Evolutionary conservation across 2,113 vertebrate genomes (phyloP).

Genomic region (Eurystomus gularis): DNA sequence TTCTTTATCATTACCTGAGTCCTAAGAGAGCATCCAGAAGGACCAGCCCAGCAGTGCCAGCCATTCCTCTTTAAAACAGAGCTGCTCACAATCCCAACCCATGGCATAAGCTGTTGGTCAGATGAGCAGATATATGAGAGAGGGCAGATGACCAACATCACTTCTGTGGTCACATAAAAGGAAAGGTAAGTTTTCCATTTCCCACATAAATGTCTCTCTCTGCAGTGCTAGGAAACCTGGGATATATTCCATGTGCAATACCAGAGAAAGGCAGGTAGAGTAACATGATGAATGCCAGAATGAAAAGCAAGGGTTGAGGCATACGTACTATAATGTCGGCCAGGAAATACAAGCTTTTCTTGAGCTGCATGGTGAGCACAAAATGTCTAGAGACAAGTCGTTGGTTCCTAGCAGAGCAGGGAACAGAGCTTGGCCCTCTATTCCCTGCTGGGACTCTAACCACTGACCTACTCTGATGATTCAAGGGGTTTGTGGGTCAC

Average conservation of each 20-base stretch:
- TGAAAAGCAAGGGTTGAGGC: background rate
- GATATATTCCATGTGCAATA: background rate
- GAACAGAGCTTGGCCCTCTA: background rate
- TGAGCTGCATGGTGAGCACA: background rate
- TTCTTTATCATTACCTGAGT: background rate
- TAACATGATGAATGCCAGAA: background rate
- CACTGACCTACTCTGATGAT: background rate
- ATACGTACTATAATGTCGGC: background rate
- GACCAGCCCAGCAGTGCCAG: background rate
- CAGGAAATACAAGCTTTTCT: background rate
- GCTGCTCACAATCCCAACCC: background rate
- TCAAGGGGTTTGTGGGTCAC: background rate
- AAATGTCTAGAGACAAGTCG: background rate
- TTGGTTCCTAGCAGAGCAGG: background rate
- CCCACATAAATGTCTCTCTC: background rate
- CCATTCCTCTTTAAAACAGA: background rate
- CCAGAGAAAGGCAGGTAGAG: background rate
- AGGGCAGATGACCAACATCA: background rate
- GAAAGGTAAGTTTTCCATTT: background rate
- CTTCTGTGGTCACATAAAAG: background rate
- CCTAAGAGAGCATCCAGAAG: background rate
- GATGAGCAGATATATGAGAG: background rate
- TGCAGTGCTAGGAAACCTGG: background rate
- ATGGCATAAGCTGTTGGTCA: background rate
- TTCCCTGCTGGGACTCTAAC: background rate